Evolutionary conservation across 2,113 vertebrate species (phyloP).

Genomic region (Aldabrachelys gigantea): DNA sequence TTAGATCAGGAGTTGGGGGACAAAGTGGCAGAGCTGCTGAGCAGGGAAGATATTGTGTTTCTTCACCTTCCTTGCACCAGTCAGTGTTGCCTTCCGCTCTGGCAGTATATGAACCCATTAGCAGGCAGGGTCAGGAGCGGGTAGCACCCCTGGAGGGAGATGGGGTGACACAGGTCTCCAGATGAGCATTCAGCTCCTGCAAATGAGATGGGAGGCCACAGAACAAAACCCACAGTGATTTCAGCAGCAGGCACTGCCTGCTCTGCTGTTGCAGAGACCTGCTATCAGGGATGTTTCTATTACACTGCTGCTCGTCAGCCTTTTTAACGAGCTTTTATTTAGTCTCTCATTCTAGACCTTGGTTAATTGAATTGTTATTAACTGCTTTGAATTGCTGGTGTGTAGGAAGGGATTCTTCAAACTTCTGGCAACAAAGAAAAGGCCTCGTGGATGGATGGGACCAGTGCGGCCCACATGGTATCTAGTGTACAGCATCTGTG

Average conservation of each 20-base stretch:
- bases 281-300: not conserved
- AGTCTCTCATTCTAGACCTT: not conserved
- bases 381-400: not conserved
- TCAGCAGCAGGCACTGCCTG: not conserved
- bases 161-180: not conserved
- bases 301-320: not conserved
- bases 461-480: not conserved
- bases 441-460: not conserved
- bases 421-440: not conserved
- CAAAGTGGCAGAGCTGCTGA: not conserved
- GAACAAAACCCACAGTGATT: not conserved
- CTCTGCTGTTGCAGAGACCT: too few species aligned
- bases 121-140: not conserved
- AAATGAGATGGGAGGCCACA: not conserved
- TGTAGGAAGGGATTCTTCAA: not conserved
- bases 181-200: too few species aligned
- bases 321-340: not conserved
- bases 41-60: not conserved
- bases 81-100: not conserved
- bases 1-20: not conserved
- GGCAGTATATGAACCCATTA: not conserved
- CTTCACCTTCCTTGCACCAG: not conserved
- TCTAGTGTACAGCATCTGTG: not conserved
- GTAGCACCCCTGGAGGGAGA: not conserved
- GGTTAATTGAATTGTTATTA: not conserved